phyloP scores from a whole-genome alignment of 2,113 vertebrate species.

The Malurus alboscapulatus region DNA sequence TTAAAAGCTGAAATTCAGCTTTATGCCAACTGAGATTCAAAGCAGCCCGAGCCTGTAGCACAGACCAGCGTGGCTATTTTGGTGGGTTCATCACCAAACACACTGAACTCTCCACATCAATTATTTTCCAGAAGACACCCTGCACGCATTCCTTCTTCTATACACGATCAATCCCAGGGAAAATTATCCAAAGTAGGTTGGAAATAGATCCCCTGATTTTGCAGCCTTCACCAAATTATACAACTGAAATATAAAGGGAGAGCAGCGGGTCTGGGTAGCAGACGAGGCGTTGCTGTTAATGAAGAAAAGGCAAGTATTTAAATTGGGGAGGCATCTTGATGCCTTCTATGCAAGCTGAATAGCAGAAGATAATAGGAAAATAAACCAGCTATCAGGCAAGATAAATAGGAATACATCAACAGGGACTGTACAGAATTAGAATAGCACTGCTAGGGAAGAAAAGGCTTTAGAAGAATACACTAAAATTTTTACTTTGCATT shows the following conservation, averaged over 20 bases:
- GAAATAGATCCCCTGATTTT: constrained; percentile 18
- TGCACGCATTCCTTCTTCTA: neutral
- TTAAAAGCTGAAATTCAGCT: neutral
- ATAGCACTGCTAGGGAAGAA: neutral
- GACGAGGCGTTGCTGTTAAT: constrained; percentile 12
- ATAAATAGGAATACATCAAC: constrained; percentile 24
- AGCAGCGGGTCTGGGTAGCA: neutral
- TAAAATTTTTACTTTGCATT: constrained; percentile 45
- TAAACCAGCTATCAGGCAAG: constrained; percentile 31
- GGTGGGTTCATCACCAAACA: neutral
- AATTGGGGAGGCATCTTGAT: constrained; percentile 3
- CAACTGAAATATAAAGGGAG: neutral
- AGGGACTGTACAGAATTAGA: neutral
- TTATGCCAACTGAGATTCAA: neutral
- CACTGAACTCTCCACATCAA: neutral
- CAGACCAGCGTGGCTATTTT: neutral
- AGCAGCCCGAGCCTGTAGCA: neutral
- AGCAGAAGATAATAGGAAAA: constrained; percentile 22
- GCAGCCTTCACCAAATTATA: neutral
- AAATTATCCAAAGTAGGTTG: neutral
- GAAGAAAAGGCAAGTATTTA: constrained; percentile 47
- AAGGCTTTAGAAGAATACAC: constrained; percentile 22
- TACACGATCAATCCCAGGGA: neutral
- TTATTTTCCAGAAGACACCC: neutral
- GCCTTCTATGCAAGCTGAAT: neutral